Conservation (phyloP, 2,888 invertebrate genomes). For the Muscina levida region DNA sequence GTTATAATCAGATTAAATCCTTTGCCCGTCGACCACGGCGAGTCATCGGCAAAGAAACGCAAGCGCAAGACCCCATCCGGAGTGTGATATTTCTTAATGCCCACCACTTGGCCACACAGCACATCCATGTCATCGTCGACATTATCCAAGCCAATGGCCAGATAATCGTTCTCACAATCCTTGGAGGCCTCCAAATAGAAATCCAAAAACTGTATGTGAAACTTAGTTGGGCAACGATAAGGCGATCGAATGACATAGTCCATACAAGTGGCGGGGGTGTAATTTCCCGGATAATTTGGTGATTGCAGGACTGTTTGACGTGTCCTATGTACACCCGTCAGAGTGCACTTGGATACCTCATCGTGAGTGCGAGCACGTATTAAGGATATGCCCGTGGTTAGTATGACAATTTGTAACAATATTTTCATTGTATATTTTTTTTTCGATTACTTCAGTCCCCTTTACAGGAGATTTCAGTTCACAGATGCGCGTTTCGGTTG, state of each 20-base stretch:
- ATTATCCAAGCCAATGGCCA: slow-evolving; percentile 80
- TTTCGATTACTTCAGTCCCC: neutral
- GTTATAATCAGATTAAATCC: slow-evolving; percentile 82
- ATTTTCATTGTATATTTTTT: slow-evolving; percentile 45
- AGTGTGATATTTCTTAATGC: slow-evolving; percentile 80
- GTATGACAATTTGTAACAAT: slow-evolving; percentile 2
- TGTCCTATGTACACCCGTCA: slow-evolving; percentile 79
- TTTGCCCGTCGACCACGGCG: slow-evolving; percentile 74
- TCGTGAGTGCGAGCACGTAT: slow-evolving; percentile 70
- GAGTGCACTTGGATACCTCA: slow-evolving; percentile 73
- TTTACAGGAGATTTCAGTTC: slow-evolving; percentile 11
- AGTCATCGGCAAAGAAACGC: slow-evolving; percentile 80
- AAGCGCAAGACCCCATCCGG: slow-evolving; percentile 80
- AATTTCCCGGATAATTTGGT: slow-evolving; percentile 81
- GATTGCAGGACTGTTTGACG: slow-evolving; percentile 81
- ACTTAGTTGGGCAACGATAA: slow-evolving; percentile 80
- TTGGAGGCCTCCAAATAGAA: slow-evolving; percentile 81
- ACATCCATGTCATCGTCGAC: slow-evolving; percentile 77
- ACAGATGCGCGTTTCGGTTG: slow-evolving; percentile 38
- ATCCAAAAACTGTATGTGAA: slow-evolving; percentile 82
- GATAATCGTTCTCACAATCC: slow-evolving; percentile 81
- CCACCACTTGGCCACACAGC: slow-evolving; percentile 81
- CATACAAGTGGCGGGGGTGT: slow-evolving; percentile 80
- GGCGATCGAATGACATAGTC: slow-evolving; percentile 81
- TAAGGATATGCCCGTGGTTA: slow-evolving; percentile 29